Conservation (phyloP, 2,888 invertebrate species). For the Fabriciana adippe region DNA sequence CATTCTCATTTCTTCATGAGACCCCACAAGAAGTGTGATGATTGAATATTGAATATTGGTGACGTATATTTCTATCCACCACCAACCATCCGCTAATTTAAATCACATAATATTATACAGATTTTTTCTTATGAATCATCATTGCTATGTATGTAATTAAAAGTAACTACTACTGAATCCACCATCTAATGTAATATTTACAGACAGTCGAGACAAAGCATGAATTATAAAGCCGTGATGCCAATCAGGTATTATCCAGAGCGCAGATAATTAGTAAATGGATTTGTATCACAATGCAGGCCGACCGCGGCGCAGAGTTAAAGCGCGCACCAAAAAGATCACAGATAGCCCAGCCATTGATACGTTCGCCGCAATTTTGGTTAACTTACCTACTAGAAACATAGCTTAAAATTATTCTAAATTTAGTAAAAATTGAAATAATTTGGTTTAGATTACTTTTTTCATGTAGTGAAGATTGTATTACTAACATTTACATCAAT, state of each 20-base stretch:
- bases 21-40: too few relatives aligned
- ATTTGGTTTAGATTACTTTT: not conserved
- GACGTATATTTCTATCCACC: too few relatives aligned
- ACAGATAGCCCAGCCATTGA: slow-evolving; percentile 10
- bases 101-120: not conserved
- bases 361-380: slow-evolving; percentile 1
- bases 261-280: slow-evolving; percentile 57
- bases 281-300: slow-evolving; percentile 42
- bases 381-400: not conserved
- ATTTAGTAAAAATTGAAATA: too few relatives aligned
- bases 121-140: not conserved
- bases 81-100: not conserved
- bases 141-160: not conserved
- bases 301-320: slow-evolving; percentile 15
- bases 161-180: slow-evolving; percentile 14
- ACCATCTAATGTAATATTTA: slow-evolving; percentile 25
- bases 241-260: slow-evolving; percentile 44
- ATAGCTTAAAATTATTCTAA: not conserved
- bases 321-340: slow-evolving; percentile 15
- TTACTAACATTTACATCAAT: too few relatives aligned
- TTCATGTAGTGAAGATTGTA: too few relatives aligned
- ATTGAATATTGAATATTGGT: too few relatives aligned
- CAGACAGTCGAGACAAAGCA: slow-evolving; percentile 28
- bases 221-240: slow-evolving; percentile 34
- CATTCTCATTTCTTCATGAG: too few relatives aligned